Evolutionary conservation across 2,888 invertebrate species (phyloP).

Genomic region (Chalcis sispes): DNA sequence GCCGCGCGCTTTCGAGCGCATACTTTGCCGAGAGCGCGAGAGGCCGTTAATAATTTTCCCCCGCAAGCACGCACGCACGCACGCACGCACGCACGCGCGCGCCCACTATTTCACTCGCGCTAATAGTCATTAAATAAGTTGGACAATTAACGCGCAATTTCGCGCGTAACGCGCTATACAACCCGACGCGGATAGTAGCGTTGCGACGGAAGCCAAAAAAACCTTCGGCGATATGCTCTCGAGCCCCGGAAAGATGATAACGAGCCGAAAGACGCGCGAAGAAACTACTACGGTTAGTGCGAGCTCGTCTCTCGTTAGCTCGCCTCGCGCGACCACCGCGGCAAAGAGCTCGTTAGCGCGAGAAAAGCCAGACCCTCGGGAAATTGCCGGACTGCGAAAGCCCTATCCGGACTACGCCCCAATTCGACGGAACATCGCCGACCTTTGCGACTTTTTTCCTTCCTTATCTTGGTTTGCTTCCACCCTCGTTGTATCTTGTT

Average conservation of each 20-base stretch:
- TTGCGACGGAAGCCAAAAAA: background rate
- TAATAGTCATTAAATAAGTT: constrained; percentile 41
- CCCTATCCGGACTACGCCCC: background rate
- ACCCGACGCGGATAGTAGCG: constrained; percentile 1
- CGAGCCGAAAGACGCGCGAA: too few relatives aligned
- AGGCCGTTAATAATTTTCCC: constrained; percentile 27
- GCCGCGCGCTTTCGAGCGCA: background rate
- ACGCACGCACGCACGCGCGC: background rate
- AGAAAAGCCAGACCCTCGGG: constrained; percentile 32
- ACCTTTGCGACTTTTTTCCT: background rate
- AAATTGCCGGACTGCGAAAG: constrained; percentile 24
- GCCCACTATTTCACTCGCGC: background rate
- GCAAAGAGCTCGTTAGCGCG: constrained; percentile 51
- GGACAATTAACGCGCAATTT: constrained; percentile 38
- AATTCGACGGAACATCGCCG: background rate
- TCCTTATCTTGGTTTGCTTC: background rate
- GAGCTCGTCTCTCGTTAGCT: constrained; percentile 51
- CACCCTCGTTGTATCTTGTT: too few relatives aligned
- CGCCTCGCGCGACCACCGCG: constrained; percentile 13
- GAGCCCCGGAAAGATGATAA: too few relatives aligned
- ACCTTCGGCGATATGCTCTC: background rate
- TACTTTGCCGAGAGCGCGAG: background rate
- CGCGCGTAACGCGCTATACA: constrained; percentile 10
- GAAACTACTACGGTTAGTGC: too few relatives aligned
- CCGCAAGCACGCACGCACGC: background rate